Evolutionary conservation across 1,140 invertebrate genomes (phyloP), one percentile per base, ranked within the genome.

Genomic region (Drosophila dunni): DNA sequence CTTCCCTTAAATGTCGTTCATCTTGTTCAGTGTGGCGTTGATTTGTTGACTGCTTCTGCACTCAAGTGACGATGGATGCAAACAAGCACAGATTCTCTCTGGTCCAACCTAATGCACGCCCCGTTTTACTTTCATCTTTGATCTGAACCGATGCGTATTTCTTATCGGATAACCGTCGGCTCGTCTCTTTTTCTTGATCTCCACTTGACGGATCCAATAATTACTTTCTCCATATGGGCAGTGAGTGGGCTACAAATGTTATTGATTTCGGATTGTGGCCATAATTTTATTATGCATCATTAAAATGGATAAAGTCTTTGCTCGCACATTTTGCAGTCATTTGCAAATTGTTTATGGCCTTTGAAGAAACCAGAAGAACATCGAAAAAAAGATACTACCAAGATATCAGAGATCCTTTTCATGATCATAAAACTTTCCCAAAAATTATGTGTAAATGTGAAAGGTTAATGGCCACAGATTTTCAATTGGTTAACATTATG

Each of bases 201-300:
- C 72, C 69, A 66, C 56, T 45, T 50, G 46, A 50, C 20, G 20
- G 20, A 24, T 1, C 20, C 48, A 51, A 51, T 51, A 51, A 51
- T 51, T 51, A 51, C 50, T 51, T 51, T 51, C 50, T 51, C 50
- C 29, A 54, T 38, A 15, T 54, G 15, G 34, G 34, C 24, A 3
- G 51, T 83, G 82, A 66, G 54, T 73, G 69, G 63, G 66, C 83
- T 78, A 74, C 60, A 53, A 44, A 74, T 79, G 74, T 89, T 89
- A 89, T 89, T 89, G 84, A 89, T 89, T 89, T 89, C 74, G 71
- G 81, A 89, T 81, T 89, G 77, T 75, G 64, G 70, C 70, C 75
- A 84, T 81, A 84, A 81, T 89, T 89, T 89, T 89, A 81, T 81
- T 89, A 78, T 61, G 84, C 80, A 89, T 89, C 84, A 89, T 89